These are phyloP conservation scores for Botia kubotai DNA, from an alignment of 2,797 vertebrate species.

Conservation along the genomic window DNA sequence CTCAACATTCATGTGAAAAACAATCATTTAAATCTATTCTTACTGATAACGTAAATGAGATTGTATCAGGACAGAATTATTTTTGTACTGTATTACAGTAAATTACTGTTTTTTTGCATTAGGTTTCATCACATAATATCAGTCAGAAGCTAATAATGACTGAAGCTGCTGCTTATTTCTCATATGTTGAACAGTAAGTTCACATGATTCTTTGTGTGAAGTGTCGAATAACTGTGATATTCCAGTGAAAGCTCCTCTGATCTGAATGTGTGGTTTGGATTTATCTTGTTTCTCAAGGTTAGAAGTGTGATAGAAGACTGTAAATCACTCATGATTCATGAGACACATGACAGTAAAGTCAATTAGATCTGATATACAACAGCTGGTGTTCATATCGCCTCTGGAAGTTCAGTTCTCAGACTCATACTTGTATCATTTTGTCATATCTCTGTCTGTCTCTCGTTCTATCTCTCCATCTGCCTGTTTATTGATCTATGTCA, in stretches of 20 bases:
- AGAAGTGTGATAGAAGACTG: slow-evolving; percentile 19
- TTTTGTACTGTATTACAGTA: background rate
- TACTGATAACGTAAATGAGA: background rate
- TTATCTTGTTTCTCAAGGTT: slow-evolving; percentile 6
- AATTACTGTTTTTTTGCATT: too few relatives aligned
- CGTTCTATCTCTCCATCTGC: background rate
- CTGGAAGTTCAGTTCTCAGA: slow-evolving; percentile 14
- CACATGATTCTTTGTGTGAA: background rate
- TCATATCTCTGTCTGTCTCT: slow-evolving; percentile 5
- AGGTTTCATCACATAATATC: too few relatives aligned
- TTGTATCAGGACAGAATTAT: background rate
- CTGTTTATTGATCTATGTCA: slow-evolving; percentile 8
- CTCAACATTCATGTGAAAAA: too few relatives aligned
- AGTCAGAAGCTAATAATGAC: background rate
- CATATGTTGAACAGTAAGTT: background rate
- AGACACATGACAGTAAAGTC: slow-evolving; percentile 36
- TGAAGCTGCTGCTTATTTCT: background rate
- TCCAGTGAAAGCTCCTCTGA: background rate
- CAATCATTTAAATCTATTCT: too few relatives aligned
- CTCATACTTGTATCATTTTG: slow-evolving; percentile 14
- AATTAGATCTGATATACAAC: slow-evolving; percentile 39
- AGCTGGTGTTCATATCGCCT: slow-evolving; percentile 30
- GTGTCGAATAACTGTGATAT: background rate
- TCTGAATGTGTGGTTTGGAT: slow-evolving; percentile 30
- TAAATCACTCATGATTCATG: slow-evolving; percentile 34